Evolutionary conservation across 1,140 invertebrate genomes (phyloP).

Genomic region (Pectinophora gossypiella): DNA sequence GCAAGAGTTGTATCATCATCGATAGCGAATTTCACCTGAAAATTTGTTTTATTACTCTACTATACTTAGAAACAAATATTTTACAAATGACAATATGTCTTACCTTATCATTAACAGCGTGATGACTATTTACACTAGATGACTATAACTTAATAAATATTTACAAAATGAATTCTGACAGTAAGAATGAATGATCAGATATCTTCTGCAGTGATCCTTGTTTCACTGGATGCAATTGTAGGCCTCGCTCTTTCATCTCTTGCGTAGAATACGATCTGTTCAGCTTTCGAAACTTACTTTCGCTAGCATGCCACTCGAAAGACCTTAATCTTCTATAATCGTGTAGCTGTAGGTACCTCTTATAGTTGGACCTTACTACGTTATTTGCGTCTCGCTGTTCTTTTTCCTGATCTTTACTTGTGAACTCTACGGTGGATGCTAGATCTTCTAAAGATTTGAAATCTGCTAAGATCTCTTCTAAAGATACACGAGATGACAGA

Average conservation of each 20-base stretch:
- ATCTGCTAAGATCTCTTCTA: slow-evolving; percentile 46
- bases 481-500: slow-evolving; percentile 22
- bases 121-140: no score
- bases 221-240: slow-evolving; percentile 26
- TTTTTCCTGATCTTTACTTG: slow-evolving; percentile 5
- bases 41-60: not conserved
- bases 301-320: slow-evolving; percentile 23
- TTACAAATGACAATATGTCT: no score
- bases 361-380: not conserved
- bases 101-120: no score
- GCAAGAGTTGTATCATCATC: slow-evolving; percentile 86
- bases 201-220: slow-evolving; percentile 24
- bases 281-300: slow-evolving; percentile 31
- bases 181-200: slow-evolving; percentile 32
- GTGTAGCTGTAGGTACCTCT: slow-evolving; percentile 36
- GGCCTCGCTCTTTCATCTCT: slow-evolving; percentile 42
- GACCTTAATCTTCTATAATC: slow-evolving; percentile 46
- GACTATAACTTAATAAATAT: no score
- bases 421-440: slow-evolving; percentile 13
- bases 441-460: slow-evolving; percentile 47
- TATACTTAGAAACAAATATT: no score
- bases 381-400: slow-evolving; percentile 2
- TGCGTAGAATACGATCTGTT: slow-evolving; percentile 40
- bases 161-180: slow-evolving; percentile 58
- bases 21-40: slow-evolving; percentile 84